Evolutionary conservation across 2,113 vertebrate species (phyloP).

Genomic region (Eulacestoma nigropectus): DNA sequence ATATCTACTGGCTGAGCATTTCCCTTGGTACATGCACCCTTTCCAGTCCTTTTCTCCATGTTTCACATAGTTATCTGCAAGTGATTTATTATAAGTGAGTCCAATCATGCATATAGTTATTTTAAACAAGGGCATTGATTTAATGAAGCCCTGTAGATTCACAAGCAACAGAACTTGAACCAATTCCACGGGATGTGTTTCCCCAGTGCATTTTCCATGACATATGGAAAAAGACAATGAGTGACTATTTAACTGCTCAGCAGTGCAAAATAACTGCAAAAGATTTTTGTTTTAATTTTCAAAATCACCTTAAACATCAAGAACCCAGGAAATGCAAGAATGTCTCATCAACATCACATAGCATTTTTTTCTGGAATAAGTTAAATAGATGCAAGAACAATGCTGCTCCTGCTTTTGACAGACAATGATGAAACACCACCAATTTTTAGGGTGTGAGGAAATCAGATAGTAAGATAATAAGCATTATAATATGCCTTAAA

Average conservation of each 20-base stretch:
- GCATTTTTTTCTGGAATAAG: background rate
- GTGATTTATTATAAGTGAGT: background rate
- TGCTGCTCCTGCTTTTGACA: background rate
- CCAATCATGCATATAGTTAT: background rate
- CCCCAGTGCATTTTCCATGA: background rate
- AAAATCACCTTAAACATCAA: background rate
- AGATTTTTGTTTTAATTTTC: background rate
- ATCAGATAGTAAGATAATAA: background rate
- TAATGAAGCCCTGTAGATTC: background rate
- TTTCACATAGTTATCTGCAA: background rate
- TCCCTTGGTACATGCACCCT: rapidly evolving
- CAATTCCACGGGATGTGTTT: background rate
- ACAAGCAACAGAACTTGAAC: background rate
- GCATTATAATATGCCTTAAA: background rate
- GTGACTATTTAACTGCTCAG: background rate
- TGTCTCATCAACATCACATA: background rate
- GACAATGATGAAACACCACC: background rate
- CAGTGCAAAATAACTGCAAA: background rate
- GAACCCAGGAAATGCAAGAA: background rate
- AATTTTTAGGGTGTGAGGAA: background rate
- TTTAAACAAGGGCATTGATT: background rate
- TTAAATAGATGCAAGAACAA: background rate
- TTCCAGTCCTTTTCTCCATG: background rate
- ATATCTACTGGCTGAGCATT: background rate
- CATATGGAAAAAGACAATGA: background rate